These are phyloP conservation scores for Probaryconus sp. DNA, from an alignment of 1,140 invertebrate genomes.

Conservation along the genomic window DNA sequence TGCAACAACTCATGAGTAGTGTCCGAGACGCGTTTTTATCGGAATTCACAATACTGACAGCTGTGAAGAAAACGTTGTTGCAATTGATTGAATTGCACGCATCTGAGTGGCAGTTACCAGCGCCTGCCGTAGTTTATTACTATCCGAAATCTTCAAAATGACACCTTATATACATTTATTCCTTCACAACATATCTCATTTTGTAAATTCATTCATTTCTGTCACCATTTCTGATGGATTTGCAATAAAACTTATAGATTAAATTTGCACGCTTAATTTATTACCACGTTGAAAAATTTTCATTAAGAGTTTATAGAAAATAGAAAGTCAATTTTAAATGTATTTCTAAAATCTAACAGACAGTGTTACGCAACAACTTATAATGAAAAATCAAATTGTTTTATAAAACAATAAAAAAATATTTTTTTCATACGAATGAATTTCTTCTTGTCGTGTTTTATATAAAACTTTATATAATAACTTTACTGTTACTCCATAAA, in stretches of 20 bases:
- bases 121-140: conserved; percentile 92
- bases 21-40: conserved; percentile 92
- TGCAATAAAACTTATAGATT: conserved; percentile 14
- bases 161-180: conserved; percentile 19
- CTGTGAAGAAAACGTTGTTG: conserved; percentile 87
- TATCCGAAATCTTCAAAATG: conserved; percentile 81
- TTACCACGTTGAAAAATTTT: no score
- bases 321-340: no score
- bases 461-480: no score
- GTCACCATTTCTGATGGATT: not conserved
- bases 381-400: no score
- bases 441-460: no score
- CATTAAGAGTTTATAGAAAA: no score
- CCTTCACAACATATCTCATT: conserved; percentile 13
- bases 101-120: conserved; percentile 91
- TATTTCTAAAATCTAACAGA: no score
- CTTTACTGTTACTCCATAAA: no score
- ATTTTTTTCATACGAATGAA: no score
- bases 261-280: not conserved
- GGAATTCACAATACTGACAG: conserved; percentile 81
- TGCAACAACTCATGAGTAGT: conserved; percentile 86
- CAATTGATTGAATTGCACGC: conserved; percentile 93
- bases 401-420: no score
- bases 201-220: conserved; percentile 41
- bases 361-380: no score